Conservation (phyloP, 1,140 invertebrate species). For the Bursaphelenchus mucronatus region DNA sequence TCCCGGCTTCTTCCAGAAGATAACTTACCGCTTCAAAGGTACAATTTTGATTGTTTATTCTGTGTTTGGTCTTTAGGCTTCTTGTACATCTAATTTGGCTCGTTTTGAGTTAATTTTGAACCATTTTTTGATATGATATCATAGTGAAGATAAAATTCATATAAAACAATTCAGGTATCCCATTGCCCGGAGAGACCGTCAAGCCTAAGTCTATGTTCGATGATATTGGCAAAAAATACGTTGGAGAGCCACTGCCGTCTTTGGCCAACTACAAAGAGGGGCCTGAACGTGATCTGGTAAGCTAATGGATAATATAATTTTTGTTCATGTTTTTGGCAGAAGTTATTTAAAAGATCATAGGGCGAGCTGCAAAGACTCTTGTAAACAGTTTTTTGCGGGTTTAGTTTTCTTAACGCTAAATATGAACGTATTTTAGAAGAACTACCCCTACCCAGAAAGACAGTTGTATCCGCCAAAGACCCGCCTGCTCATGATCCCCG, state of each 20-base stretch:
- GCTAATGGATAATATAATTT: slow-evolving; percentile 10
- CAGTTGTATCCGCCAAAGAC: slow-evolving; percentile 56
- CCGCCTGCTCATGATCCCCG: slow-evolving; percentile 52
- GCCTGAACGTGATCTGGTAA: slow-evolving; percentile 56
- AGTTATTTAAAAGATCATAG: too few relatives aligned
- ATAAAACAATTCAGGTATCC: slow-evolving; percentile 47
- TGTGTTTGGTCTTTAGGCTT: slow-evolving; percentile 16
- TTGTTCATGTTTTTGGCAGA: slow-evolving; percentile 11
- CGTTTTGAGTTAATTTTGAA: slow-evolving; percentile 1
- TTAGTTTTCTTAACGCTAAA: not conserved
- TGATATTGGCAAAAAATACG: slow-evolving; percentile 56
- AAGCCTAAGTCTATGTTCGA: slow-evolving; percentile 56
- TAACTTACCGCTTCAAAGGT: slow-evolving; percentile 54
- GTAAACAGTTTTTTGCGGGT: not conserved
- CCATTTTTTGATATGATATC: slow-evolving; percentile 1
- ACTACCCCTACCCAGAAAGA: slow-evolving; percentile 55
- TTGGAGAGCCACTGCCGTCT: slow-evolving; percentile 46
- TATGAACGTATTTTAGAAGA: slow-evolving; percentile 37
- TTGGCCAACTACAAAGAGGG: slow-evolving; percentile 57
- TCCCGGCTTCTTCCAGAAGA: slow-evolving; percentile 56
- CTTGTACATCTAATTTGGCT: not conserved
- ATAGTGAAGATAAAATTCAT: slow-evolving; percentile 3
- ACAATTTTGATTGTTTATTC: slow-evolving; percentile 2
- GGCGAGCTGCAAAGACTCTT: not conserved
- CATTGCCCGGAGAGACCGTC: slow-evolving; percentile 49